phyloP scores from a whole-genome alignment of 2,113 vertebrate genomes.

The Tauraco erythrolophus region DNA sequence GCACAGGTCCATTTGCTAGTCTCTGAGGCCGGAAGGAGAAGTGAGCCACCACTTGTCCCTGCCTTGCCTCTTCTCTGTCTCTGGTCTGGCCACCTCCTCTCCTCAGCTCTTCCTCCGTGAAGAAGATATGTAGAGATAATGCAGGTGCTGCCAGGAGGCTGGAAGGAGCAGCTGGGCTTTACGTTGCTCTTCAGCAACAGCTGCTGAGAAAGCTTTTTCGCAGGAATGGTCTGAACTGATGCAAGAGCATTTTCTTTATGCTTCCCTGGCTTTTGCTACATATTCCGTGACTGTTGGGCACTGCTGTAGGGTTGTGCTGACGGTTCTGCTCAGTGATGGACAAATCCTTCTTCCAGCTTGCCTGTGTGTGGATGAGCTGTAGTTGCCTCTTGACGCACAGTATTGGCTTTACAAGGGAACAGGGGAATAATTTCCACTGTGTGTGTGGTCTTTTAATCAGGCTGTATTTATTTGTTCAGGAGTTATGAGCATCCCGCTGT shows the following conservation, averaged over 20 bases:
- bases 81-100: not conserved
- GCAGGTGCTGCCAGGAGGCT: not conserved
- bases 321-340: not conserved
- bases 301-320: not conserved
- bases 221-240: not conserved
- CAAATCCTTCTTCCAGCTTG: not conserved
- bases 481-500: not conserved
- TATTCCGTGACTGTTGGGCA: not conserved
- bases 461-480: not conserved
- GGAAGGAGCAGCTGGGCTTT: not conserved
- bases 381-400: not conserved
- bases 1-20: not conserved
- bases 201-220: not conserved
- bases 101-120: rapidly evolving
- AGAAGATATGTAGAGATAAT: not conserved
- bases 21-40: not conserved
- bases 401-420: not conserved
- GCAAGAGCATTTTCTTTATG: not conserved
- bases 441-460: not conserved
- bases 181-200: rapidly evolving
- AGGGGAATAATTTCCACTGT: not conserved
- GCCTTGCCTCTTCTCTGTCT: not conserved
- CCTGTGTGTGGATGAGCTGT: not conserved
- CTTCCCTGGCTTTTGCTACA: not conserved
- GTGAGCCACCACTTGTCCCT: not conserved